Percentiles rank a stretch among this genome's conserved stretches.
Evolutionary conservation across 2,797 vertebrate genomes (phyloP).

Genomic region (Pipistrellus kuhlii): DNA sequence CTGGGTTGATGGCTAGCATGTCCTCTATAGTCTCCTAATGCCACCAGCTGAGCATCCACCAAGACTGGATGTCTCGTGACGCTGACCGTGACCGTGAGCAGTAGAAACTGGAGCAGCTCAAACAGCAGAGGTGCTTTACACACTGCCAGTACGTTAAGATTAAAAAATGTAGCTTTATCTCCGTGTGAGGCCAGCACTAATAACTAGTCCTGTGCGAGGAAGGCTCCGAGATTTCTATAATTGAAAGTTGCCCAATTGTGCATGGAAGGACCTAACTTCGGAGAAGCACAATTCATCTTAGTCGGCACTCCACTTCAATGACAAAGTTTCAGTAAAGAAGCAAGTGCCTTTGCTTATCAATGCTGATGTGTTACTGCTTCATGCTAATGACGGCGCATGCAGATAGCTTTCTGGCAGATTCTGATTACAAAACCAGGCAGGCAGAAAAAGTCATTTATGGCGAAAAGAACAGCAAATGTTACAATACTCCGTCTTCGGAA

Average conservation of each 20-base stretch:
- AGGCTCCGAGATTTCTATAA: conserved; percentile 84
- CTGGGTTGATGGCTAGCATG: conserved; percentile 41
- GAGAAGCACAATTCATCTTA: conserved; percentile 77
- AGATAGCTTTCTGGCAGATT: conserved; percentile 66
- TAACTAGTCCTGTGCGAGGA: conserved; percentile 82
- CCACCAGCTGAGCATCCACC: conserved; percentile 16
- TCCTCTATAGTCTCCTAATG: conserved; percentile 58
- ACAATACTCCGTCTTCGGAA: conserved; percentile 72
- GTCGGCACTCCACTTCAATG: conserved; percentile 73
- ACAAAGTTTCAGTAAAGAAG: conserved; percentile 70
- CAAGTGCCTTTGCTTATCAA: conserved; percentile 66
- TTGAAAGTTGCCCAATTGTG: conserved; percentile 84
- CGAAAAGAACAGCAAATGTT: conserved; percentile 75
- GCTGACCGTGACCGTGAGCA: conserved; percentile 74
- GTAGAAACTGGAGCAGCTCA: conserved; percentile 76
- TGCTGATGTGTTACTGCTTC: conserved; percentile 20
- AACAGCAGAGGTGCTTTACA: conserved; percentile 76
- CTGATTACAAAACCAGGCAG: conserved; percentile 78
- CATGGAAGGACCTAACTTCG: conserved; percentile 61
- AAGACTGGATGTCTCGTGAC: conserved; percentile 67
- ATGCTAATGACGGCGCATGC: conserved; percentile 75
- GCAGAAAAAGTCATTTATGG: conserved; percentile 78
- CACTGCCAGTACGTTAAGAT: conserved; percentile 82
- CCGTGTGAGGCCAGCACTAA: conserved; percentile 81
- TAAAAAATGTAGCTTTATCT: conserved; percentile 86